Base-by-base conservation (phyloP, 2,888 invertebrate genomes). In the Dolomedes plantarius region DNA sequence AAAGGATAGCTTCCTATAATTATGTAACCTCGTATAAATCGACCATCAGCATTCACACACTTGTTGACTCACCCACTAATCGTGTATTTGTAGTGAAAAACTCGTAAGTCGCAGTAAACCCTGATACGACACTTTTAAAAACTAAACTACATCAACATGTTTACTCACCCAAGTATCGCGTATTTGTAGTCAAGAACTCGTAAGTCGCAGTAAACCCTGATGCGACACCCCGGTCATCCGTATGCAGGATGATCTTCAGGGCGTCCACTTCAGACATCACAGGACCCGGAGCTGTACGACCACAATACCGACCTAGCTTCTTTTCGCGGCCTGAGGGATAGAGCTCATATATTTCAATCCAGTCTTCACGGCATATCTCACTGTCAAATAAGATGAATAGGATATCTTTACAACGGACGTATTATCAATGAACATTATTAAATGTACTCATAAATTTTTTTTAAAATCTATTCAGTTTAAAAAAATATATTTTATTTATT, bases 171-270 rank as follows among this genome's bases (percentile, higher is more conserved):
- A 96, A 96, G 91, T 96, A 96, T 91, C 96, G 95, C 46, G 96
- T 95, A 92, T 96, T 96, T 88, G 95, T 95, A 62, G 94, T 93
- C 92, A 98, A 96, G 91, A 98, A 99, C 90, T 96, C 95, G 92
- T 98, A 99, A 90, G 96, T 94, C 16, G 98, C 99, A 91, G 97
- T 97, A 92, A 99, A 99, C 31, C 99, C 99, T 90, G 97, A 97
- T 89, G 95, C 96, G 71, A 98, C 97, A 81, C 95, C 95, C 89
- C 95, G 95, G 32, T 94, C 93, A 91, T 98, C 96, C 39, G 98
- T 96, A 91, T 96, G 96, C 90, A 99, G 94, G 79, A 97, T 94
- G 85, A 98, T 94, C 90, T 96, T 95, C 89, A 99, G 94, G 50
- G 96, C 96, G 88, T 95, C 94, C 62, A 97, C 96, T 90, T 96